phyloP scores from a whole-genome alignment of 2,888 invertebrate genomes.

The Pollenia griseotomentosa region DNA sequence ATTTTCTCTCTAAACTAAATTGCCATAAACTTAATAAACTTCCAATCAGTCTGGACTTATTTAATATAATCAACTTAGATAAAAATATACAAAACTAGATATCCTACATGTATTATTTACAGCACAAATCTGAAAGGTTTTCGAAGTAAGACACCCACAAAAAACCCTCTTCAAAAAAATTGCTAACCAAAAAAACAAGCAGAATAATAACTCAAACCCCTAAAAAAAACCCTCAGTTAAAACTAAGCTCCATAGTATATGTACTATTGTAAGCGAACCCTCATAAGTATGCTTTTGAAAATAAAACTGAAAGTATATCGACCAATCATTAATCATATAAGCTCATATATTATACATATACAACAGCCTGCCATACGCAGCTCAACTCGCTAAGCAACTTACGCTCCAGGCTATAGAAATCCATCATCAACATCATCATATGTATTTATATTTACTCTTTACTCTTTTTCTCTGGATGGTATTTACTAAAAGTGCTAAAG shows the following conservation, averaged over 20 bases:
- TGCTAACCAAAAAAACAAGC: not conserved
- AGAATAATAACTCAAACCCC: constrained; percentile 34
- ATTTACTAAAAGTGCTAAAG: constrained; percentile 11
- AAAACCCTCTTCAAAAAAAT: constrained; percentile 23
- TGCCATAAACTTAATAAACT: constrained; percentile 69
- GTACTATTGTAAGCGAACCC: constrained; percentile 6
- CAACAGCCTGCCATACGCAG: constrained; percentile 54
- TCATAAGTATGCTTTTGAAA: constrained; percentile 37
- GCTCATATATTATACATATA: constrained; percentile 42
- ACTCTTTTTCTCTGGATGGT: not conserved
- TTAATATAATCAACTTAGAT: constrained; percentile 29
- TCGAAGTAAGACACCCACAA: not conserved
- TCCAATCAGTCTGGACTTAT: constrained; percentile 69
- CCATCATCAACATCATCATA: not conserved
- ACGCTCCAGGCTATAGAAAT: constrained; percentile 14
- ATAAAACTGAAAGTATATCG: constrained; percentile 49
- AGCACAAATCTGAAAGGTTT: not conserved
- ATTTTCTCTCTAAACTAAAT: constrained; percentile 29
- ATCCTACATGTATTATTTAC: not conserved
- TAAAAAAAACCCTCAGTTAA: not conserved
- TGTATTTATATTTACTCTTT: constrained; percentile 25
- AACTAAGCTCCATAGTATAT: not conserved
- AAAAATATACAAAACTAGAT: constrained; percentile 23
- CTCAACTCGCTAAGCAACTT: constrained; percentile 38
- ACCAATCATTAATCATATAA: constrained; percentile 71